phyloP scores from a whole-genome alignment of 2,797 vertebrate species.

The Cottoperca gobio region DNA sequence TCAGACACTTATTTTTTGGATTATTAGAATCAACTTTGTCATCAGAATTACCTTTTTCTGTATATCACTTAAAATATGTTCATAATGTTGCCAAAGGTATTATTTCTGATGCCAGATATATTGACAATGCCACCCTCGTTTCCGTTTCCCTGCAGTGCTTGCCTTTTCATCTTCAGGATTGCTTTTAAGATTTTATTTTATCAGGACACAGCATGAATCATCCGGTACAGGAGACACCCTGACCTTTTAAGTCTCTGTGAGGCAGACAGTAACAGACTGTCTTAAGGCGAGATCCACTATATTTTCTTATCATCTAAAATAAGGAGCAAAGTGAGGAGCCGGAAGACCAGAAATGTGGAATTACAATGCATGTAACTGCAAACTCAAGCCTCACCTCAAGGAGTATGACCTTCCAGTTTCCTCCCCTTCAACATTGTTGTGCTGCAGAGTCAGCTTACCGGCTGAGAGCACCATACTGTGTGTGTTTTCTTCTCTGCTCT shows the following conservation, averaged over 20 bases:
- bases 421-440: conserved; percentile 18
- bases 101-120: neutral
- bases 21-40: neutral
- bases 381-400: conserved; percentile 29
- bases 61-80: neutral
- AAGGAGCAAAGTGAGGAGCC: neutral
- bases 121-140: neutral
- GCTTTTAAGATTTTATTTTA: conserved; percentile 39
- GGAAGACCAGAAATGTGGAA: neutral
- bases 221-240: conserved; percentile 26
- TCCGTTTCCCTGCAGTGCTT: conserved; percentile 8
- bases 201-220: conserved; percentile 44
- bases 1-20: neutral
- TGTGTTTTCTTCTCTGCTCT: conserved; percentile 1
- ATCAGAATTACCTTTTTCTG: neutral
- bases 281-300: conserved; percentile 22
- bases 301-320: conserved; percentile 18
- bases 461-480: conserved; percentile 18
- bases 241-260: conserved; percentile 48
- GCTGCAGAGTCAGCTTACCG: conserved; percentile 24
- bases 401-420: conserved; percentile 27
- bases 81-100: neutral
- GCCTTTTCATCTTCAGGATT: conserved; percentile 38
- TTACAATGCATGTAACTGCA: conserved; percentile 9
- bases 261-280: conserved; percentile 19